A percentile compares a stretch with the other conserved stretches of the same genome.
phyloP scores from a whole-genome alignment of 1,140 invertebrate species.

The Cherax destructor region DNA sequence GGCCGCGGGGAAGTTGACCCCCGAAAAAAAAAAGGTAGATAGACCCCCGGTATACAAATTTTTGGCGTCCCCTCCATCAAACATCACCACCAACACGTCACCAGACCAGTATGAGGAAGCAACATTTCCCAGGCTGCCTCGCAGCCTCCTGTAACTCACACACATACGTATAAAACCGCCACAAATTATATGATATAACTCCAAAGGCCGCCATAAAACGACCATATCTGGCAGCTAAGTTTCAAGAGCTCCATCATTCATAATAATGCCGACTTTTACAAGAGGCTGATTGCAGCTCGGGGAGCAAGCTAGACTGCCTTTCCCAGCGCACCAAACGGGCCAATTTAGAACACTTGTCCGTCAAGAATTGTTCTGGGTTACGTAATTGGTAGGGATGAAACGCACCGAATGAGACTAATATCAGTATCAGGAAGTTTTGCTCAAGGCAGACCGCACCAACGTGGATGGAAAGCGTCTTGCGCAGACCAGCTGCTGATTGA shows the following conservation, averaged over 20 bases:
- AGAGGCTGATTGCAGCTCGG: constrained; percentile 9
- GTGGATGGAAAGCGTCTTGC: too few species aligned
- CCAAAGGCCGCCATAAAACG: constrained; percentile 11
- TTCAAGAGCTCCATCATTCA: constrained; percentile 33
- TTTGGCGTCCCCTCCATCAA: too few species aligned
- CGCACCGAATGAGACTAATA: background rate
- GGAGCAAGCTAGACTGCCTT: background rate
- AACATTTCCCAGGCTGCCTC: too few species aligned
- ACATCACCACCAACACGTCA: background rate
- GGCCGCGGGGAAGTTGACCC: too few species aligned
- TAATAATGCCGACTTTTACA: constrained; percentile 53
- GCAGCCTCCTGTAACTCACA: constrained; percentile 28
- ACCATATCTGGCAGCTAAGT: constrained; percentile 36
- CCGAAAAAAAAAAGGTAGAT: too few species aligned
- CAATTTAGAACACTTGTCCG: constrained; percentile 27
- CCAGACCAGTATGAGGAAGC: background rate
- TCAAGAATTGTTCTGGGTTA: background rate
- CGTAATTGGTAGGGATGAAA: constrained; percentile 28
- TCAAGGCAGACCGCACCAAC: too few species aligned
- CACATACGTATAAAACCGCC: constrained; percentile 35
- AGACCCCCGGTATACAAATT: too few species aligned
- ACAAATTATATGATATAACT: constrained; percentile 54
- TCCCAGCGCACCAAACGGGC: background rate
- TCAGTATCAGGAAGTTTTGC: background rate
- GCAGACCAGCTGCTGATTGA: too few species aligned